Conservation (phyloP, 2,797 vertebrate genomes). For the Limnodromus scolopaceus region DNA sequence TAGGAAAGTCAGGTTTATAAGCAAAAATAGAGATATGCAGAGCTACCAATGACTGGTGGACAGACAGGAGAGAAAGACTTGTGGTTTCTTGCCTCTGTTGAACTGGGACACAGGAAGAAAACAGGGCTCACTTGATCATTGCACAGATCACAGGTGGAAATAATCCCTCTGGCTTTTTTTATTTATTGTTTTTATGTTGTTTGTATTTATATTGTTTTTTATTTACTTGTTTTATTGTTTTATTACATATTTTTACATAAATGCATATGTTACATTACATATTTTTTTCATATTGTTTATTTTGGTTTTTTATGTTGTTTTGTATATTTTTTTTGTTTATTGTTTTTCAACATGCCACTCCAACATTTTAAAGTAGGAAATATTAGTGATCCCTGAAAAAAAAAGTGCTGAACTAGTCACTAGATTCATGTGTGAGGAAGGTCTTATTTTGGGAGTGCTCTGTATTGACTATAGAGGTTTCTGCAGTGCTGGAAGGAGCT, state of each 20-base stretch:
- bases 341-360: not conserved
- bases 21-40: not conserved
- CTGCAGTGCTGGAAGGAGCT: not conserved
- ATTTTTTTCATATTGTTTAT: no score
- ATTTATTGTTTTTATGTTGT: not conserved
- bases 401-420: not conserved
- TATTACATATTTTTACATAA: no score
- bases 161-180: fast-evolving
- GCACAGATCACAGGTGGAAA: not conserved
- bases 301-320: no score
- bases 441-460: not conserved
- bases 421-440: not conserved
- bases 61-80: fast-evolving
- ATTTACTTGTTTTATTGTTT: no score
- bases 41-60: not conserved
- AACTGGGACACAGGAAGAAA: not conserved
- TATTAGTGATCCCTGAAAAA: not conserved
- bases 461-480: not conserved
- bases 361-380: not conserved
- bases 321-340: not conserved
- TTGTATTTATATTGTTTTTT: no score
- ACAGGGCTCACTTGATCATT: not conserved
- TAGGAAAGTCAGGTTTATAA: not conserved
- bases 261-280: no score
- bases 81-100: fast-evolving